Evolutionary conservation across 2,797 vertebrate genomes (phyloP).

Genomic region (Salarias fasciatus): DNA sequence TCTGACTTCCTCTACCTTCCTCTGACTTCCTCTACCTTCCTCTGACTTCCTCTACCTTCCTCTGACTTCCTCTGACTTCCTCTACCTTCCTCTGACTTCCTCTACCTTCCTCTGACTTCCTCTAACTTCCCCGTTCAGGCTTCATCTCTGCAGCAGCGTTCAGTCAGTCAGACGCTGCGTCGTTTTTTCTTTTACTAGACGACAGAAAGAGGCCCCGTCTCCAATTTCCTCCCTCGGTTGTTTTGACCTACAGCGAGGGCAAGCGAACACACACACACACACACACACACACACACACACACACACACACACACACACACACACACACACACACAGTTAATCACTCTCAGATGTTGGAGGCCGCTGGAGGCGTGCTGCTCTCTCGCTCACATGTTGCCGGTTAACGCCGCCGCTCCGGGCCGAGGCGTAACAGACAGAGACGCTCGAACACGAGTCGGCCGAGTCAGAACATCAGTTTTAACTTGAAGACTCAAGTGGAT

Average conservation of each 20-base stretch:
- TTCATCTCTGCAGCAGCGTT: slow-evolving; percentile 29
- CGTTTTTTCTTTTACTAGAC: slow-evolving; percentile 37
- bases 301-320: slow-evolving; percentile 18
- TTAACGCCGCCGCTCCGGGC: no score
- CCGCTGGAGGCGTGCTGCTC: slow-evolving; percentile 58
- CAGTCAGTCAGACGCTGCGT: slow-evolving; percentile 18
- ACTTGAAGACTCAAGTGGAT: slow-evolving; percentile 62
- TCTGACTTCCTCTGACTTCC: no score
- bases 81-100: no score
- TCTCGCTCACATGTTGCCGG: slow-evolving; percentile 65
- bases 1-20: no score
- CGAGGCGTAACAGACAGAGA: no score
- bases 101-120: no score
- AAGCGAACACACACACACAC: slow-evolving; percentile 20
- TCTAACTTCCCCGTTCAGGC: slow-evolving; percentile 1
- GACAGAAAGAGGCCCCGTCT: slow-evolving; percentile 51
- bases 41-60: no score
- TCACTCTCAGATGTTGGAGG: slow-evolving; percentile 71
- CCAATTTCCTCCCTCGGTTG: slow-evolving; percentile 57
- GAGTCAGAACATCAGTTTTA: slow-evolving; percentile 44
- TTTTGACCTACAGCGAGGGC: slow-evolving; percentile 57
- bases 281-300: slow-evolving; percentile 24
- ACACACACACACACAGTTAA: slow-evolving; percentile 51
- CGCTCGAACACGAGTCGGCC: slow-evolving; percentile 8
- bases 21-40: no score